Conservation (phyloP, 2,888 invertebrate genomes). For the Diaprepes abbreviatus region DNA sequence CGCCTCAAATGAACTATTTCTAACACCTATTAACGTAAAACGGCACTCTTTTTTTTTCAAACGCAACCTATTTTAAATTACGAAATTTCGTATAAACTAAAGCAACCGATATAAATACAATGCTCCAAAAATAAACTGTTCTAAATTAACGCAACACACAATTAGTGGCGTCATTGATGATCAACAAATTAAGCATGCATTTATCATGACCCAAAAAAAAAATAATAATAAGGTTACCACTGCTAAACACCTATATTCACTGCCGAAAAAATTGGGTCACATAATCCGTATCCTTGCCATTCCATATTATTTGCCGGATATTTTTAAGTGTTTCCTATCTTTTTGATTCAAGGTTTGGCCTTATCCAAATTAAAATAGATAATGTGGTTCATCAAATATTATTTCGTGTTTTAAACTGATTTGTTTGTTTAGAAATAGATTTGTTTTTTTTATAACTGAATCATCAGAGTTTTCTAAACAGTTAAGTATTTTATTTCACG, state of each 20-base stretch:
- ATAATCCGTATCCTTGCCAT: slow-evolving; percentile 37
- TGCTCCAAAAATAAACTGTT: background rate
- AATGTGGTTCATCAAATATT: background rate
- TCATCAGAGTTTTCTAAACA: no score
- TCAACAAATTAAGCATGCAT: slow-evolving; percentile 1
- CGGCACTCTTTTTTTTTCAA: no score
- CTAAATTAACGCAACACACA: background rate
- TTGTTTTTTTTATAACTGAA: no score
- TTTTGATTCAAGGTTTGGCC: slow-evolving; percentile 28
- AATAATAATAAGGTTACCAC: slow-evolving; percentile 2
- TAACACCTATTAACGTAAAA: no score
- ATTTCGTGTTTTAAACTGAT: background rate
- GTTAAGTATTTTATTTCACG: no score
- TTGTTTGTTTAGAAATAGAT: background rate
- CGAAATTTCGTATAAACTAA: no score
- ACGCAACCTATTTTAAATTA: no score
- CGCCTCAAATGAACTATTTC: no score
- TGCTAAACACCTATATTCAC: slow-evolving; percentile 17
- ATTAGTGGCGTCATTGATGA: slow-evolving; percentile 10
- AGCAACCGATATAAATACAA: no score
- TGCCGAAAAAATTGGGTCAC: slow-evolving; percentile 36
- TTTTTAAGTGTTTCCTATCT: slow-evolving; percentile 37
- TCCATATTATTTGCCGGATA: slow-evolving; percentile 25
- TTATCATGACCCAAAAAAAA: slow-evolving; percentile 18
- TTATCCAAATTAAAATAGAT: slow-evolving; percentile 12